These are phyloP conservation scores for Drosophila bocki DNA, from an alignment of 1,140 invertebrate genomes.

Conservation along the genomic window DNA sequence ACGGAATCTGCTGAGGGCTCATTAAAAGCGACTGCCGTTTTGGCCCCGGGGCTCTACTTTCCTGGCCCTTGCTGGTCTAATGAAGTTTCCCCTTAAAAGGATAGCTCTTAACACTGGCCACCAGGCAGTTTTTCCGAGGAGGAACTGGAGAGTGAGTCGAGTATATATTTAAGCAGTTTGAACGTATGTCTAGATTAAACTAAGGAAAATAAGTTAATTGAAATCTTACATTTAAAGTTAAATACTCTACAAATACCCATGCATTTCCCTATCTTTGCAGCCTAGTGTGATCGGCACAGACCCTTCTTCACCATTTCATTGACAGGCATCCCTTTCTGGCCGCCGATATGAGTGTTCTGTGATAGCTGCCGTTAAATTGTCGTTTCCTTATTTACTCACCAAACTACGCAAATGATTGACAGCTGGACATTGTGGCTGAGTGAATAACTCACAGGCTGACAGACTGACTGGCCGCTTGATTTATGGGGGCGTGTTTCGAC, in stretches of 20 bases:
- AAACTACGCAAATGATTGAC: constrained; percentile 68
- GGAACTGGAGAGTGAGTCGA: neutral
- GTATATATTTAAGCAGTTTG: neutral
- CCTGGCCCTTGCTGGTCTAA: constrained; percentile 36
- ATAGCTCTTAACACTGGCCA: constrained; percentile 22
- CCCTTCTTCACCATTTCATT: neutral
- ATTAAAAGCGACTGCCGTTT: constrained; percentile 61
- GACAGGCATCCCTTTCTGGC: neutral
- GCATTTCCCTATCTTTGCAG: neutral
- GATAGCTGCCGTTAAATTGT: constrained; percentile 66
- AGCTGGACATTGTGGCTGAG: constrained; percentile 68
- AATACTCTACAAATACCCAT: neutral
- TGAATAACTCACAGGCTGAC: constrained; percentile 42
- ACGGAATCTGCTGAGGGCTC: constrained; percentile 48
- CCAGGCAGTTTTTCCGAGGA: neutral
- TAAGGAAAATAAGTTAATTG: neutral
- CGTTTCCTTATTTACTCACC: constrained; percentile 72
- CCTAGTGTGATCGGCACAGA: neutral
- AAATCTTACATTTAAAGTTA: neutral
- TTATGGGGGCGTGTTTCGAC: constrained; percentile 67
- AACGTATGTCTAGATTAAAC: neutral
- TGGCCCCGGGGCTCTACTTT: constrained; percentile 12
- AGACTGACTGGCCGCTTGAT: constrained; percentile 41
- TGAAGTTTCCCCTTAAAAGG: constrained; percentile 53
- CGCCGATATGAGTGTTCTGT: constrained; percentile 24